These are phyloP conservation scores for Athalia cordata DNA, from an alignment of 2,888 invertebrate species.

Conservation along the genomic window DNA sequence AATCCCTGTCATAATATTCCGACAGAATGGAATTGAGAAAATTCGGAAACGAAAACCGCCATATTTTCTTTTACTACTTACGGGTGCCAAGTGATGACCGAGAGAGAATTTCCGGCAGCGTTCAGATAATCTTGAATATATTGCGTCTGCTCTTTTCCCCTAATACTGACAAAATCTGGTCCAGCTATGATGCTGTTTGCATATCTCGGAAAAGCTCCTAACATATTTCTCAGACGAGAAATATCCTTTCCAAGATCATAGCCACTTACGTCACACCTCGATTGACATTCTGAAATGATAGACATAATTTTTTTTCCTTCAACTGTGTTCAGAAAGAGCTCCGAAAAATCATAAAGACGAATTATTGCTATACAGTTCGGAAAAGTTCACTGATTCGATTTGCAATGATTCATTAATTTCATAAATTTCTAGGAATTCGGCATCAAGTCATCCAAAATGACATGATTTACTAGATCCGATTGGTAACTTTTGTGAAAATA, in stretches of 20 bases:
- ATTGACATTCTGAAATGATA: constrained; percentile 63
- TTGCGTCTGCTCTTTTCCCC: constrained; percentile 63
- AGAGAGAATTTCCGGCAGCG: constrained; percentile 76
- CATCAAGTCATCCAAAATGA: too few species aligned
- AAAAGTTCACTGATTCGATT: too few species aligned
- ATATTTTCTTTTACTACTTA: constrained; percentile 72
- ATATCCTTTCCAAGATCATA: constrained; percentile 69
- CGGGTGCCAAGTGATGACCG: constrained; percentile 85
- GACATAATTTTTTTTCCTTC: neutral
- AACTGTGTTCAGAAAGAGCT: too few species aligned
- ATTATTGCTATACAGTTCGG: too few species aligned
- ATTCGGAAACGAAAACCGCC: too few species aligned
- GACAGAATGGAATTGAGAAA: too few species aligned
- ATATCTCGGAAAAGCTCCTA: constrained; percentile 78
- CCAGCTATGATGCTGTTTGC: constrained; percentile 68
- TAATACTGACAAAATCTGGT: constrained; percentile 71
- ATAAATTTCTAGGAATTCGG: too few species aligned
- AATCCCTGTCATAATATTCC: constrained; percentile 53
- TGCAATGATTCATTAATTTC: too few species aligned
- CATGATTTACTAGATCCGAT: too few species aligned
- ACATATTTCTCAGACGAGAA: constrained; percentile 76
- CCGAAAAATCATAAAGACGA: too few species aligned
- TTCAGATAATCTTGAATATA: constrained; percentile 70
- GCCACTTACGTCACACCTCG: constrained; percentile 64
- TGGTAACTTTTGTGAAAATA: neutral